Evolutionary conservation across 2,113 vertebrate species (phyloP).

Genomic region (Trochalopteron elliotii): DNA sequence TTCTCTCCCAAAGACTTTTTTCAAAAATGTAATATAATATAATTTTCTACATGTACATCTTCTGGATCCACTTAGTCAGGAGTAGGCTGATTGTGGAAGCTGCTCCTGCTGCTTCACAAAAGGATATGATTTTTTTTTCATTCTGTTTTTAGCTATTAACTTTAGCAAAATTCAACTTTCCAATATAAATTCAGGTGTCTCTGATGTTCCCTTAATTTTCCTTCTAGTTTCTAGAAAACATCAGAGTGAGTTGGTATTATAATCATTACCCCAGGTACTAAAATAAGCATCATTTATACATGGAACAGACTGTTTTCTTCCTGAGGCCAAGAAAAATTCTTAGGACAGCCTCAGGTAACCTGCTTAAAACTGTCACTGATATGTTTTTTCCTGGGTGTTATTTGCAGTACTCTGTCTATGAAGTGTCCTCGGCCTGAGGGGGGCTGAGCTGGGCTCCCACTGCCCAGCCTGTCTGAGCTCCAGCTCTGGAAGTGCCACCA

Average conservation of each 20-base stretch:
- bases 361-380: not conserved
- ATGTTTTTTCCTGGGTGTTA: not conserved
- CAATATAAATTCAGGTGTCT: not conserved
- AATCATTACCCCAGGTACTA: not conserved
- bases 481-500: rapidly evolving
- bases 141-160: not conserved
- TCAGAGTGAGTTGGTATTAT: not conserved
- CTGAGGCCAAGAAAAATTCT: not conserved
- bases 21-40: not conserved
- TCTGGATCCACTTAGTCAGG: not conserved
- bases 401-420: not conserved
- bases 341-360: not conserved
- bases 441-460: not conserved
- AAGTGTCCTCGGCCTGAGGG: rapidly evolving
- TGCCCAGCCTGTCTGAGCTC: not conserved
- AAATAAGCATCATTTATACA: not conserved
- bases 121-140: not conserved
- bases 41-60: not conserved
- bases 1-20: not conserved
- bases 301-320: not conserved
- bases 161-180: not conserved
- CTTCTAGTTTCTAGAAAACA: not conserved
- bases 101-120: not conserved
- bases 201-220: not conserved
- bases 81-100: not conserved